These are phyloP conservation scores for Drosophila kurseongensis DNA, from an alignment of 1,140 invertebrate species.

Conservation along the genomic window DNA sequence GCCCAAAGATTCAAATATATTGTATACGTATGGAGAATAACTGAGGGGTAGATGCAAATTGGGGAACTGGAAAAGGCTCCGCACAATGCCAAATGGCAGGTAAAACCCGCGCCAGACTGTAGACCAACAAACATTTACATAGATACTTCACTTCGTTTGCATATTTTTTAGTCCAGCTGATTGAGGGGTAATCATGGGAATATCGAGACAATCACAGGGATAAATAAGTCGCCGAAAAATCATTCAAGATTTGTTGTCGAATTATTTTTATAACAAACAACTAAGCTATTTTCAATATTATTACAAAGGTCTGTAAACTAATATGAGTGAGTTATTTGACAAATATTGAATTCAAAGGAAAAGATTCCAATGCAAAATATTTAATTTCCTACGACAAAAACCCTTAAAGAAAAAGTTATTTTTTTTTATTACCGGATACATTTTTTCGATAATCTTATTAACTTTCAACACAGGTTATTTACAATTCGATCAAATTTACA, in stretches of 20 bases:
- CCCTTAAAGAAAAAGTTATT: too few relatives aligned
- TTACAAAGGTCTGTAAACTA: too few relatives aligned
- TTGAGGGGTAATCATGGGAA: slow-evolving; percentile 33
- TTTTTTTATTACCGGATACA: background rate
- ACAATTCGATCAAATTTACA: slow-evolving; percentile 1
- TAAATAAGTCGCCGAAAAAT: background rate
- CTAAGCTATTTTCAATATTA: too few relatives aligned
- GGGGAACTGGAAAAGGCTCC: slow-evolving; percentile 9
- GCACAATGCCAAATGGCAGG: slow-evolving; percentile 64
- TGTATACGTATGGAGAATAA: slow-evolving; percentile 19
- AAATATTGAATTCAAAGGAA: too few relatives aligned
- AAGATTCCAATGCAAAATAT: too few relatives aligned
- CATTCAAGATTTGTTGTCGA: too few relatives aligned
- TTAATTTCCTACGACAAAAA: too few relatives aligned
- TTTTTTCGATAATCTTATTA: background rate
- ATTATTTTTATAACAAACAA: too few relatives aligned
- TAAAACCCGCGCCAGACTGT: slow-evolving; percentile 39
- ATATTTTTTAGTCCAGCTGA: slow-evolving; percentile 50
- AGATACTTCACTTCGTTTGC: slow-evolving; percentile 70
- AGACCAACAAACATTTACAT: slow-evolving; percentile 73
- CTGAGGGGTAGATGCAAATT: slow-evolving; percentile 14
- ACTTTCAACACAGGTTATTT: background rate
- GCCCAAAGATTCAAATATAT: slow-evolving; percentile 15
- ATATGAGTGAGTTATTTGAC: too few relatives aligned
- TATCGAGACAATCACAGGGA: background rate